A percentile compares a stretch with the other conserved stretches of the same genome.
Conservation (phyloP, 2,888 invertebrate genomes). For the Spodoptera picta region DNA sequence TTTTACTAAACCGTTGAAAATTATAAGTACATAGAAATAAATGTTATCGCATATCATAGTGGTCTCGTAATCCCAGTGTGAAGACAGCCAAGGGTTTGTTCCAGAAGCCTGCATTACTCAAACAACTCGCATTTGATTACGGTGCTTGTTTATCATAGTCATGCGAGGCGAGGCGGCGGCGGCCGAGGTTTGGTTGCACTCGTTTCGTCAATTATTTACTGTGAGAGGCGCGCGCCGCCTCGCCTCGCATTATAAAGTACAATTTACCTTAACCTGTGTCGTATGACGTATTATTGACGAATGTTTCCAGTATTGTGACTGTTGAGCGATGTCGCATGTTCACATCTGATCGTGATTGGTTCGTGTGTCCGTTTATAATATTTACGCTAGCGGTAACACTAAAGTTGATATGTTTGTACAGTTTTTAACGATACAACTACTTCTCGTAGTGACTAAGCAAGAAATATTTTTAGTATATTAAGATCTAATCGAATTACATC, state of each 20-base stretch:
- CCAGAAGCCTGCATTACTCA: constrained; percentile 67
- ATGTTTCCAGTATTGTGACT: constrained; percentile 67
- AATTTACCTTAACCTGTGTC: constrained; percentile 76
- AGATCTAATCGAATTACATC: constrained; percentile 88
- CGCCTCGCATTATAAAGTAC: constrained; percentile 75
- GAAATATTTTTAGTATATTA: constrained; percentile 87
- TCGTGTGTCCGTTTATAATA: constrained; percentile 68
- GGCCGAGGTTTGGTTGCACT: constrained; percentile 12
- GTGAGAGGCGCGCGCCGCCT: constrained; percentile 51
- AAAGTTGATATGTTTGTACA: constrained; percentile 85
- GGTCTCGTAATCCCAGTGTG: constrained; percentile 47
- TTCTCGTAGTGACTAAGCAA: constrained; percentile 86
- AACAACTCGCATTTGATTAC: constrained; percentile 78
- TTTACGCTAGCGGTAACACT: constrained; percentile 78
- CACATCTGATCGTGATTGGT: constrained; percentile 63
- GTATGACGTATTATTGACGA: constrained; percentile 56
- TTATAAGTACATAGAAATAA: constrained; percentile 55
- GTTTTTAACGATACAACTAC: constrained; percentile 84
- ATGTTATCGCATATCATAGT: constrained; percentile 59
- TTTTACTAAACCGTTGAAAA: constrained; percentile 49
- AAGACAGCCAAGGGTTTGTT: constrained; percentile 51
- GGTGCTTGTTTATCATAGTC: constrained; percentile 72
- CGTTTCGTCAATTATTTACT: constrained; percentile 34
- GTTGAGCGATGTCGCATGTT: constrained; percentile 71
- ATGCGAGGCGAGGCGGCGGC: constrained; percentile 37